phyloP scores from a whole-genome alignment of 1,140 invertebrate species.

The Magallana angulata region DNA sequence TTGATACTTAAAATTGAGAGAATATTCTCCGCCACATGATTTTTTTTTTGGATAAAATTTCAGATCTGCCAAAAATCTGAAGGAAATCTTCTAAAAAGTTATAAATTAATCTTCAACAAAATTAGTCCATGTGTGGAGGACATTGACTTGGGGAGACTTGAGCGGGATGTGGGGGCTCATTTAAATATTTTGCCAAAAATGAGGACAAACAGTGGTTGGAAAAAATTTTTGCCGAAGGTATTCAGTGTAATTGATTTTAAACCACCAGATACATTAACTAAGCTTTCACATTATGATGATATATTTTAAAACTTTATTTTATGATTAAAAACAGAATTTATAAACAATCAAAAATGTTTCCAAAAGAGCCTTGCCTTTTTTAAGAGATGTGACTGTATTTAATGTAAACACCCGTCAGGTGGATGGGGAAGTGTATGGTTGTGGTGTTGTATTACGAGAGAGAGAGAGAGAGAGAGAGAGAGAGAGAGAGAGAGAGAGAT shows the following conservation, averaged over 20 bases:
- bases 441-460: background rate
- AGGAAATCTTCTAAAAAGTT: background rate
- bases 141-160: background rate
- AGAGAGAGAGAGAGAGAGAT: background rate
- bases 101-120: background rate
- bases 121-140: background rate
- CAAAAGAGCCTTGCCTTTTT: background rate
- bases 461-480: background rate
- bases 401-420: background rate
- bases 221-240: background rate
- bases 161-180: background rate
- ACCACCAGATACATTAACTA: background rate
- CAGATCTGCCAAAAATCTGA: constrained; percentile 9
- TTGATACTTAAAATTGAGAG: no score
- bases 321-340: background rate
- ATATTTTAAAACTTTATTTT: background rate
- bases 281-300: background rate
- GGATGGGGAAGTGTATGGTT: background rate
- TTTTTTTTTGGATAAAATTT: background rate
- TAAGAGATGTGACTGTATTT: background rate
- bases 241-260: background rate
- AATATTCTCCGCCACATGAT: no score
- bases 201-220: constrained; percentile 19
- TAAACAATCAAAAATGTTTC: background rate
- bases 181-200: background rate